These are phyloP conservation scores for Oligia latruncula DNA, from an alignment of 2,888 invertebrate genomes.

Conservation along the genomic window DNA sequence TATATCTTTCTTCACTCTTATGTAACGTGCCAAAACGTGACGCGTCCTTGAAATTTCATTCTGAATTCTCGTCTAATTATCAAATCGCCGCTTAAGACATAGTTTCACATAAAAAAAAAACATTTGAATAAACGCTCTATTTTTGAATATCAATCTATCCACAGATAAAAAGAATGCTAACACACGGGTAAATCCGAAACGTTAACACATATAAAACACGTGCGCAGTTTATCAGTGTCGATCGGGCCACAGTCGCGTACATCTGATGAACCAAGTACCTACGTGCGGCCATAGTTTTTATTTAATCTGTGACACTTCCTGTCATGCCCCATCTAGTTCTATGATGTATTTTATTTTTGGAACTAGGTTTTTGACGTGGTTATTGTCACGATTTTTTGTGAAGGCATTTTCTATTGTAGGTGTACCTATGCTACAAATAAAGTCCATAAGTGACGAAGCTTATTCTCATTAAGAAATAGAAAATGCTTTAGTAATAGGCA, in stretches of 20 bases:
- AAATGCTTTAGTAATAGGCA: background rate
- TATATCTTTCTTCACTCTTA: background rate
- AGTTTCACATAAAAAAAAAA: background rate
- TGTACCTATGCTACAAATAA: background rate
- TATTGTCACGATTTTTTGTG: constrained; percentile 31
- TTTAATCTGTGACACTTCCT: constrained; percentile 75
- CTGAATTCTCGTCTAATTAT: no score
- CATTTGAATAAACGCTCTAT: constrained; percentile 8
- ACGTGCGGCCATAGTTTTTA: constrained; percentile 65
- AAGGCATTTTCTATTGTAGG: background rate
- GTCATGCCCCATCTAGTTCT: constrained; percentile 63
- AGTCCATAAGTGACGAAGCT: background rate
- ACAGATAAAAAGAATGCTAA: constrained; percentile 37
- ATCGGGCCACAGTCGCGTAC: constrained; percentile 62
- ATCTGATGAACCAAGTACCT: constrained; percentile 62
- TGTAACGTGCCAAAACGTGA: background rate
- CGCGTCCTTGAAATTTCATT: background rate
- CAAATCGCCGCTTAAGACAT: background rate
- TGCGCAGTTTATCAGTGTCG: constrained; percentile 60
- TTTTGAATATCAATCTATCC: constrained; percentile 49
- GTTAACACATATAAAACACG: constrained; percentile 53
- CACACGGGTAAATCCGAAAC: constrained; percentile 53
- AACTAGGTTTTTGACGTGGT: constrained; percentile 36
- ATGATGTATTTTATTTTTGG: constrained; percentile 52
- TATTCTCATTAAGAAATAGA: background rate